Evolutionary conservation across 1,140 invertebrate genomes (phyloP).

Genomic region (Aphelinus certus): DNA sequence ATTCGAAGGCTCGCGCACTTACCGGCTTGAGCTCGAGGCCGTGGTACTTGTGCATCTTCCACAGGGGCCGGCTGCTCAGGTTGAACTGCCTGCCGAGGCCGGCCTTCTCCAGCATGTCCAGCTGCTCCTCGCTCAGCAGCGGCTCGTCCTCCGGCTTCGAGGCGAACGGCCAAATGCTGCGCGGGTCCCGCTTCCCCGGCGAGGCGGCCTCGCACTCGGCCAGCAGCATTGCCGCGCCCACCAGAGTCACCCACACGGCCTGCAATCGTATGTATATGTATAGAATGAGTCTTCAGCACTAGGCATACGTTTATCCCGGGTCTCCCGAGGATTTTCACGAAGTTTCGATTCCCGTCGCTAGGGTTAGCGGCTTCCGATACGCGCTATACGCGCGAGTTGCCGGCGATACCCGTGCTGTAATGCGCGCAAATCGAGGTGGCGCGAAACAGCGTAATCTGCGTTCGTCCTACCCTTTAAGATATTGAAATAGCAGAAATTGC

Average conservation of each 20-base stretch:
- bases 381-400: too few relatives aligned
- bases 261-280: slow-evolving; percentile 1
- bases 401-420: too few relatives aligned
- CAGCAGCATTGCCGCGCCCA: background rate
- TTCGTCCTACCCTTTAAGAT: too few relatives aligned
- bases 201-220: background rate
- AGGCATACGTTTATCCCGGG: too few relatives aligned
- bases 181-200: background rate
- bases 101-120: background rate
- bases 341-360: too few relatives aligned
- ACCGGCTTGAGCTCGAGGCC: slow-evolving; percentile 51
- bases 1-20: background rate
- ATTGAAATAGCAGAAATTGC: too few relatives aligned
- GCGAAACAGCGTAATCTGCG: too few relatives aligned
- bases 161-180: slow-evolving; percentile 26
- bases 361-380: too few relatives aligned
- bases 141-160: background rate
- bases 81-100: slow-evolving; percentile 12
- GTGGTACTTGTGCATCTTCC: slow-evolving; percentile 52
- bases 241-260: slow-evolving; percentile 4
- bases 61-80: slow-evolving; percentile 46
- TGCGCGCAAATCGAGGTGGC: too few relatives aligned
- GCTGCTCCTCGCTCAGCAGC: background rate
- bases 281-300: background rate
- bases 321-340: too few relatives aligned